phyloP scores from a whole-genome alignment of 2,888 invertebrate species.

The Gisinianus flammeolus region DNA sequence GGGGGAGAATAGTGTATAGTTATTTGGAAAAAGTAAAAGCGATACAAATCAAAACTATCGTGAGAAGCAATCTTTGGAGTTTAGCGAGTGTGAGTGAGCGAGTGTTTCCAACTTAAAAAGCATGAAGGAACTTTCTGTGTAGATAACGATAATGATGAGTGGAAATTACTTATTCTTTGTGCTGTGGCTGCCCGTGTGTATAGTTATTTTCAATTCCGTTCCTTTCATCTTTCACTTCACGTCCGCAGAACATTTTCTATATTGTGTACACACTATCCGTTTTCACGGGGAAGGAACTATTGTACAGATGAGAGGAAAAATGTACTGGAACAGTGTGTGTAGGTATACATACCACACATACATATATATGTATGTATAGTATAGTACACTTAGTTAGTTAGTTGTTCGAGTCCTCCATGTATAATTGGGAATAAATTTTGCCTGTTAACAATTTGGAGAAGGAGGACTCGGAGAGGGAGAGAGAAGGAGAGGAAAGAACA shows the following conservation, averaged over 20 bases:
- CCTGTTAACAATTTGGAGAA: background rate
- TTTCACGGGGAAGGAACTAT: background rate
- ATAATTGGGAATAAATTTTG: slow-evolving; percentile 33
- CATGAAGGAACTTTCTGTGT: slow-evolving; percentile 32
- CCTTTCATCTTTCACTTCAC: slow-evolving; percentile 34
- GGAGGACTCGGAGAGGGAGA: background rate
- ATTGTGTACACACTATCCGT: background rate
- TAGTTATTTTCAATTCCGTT: slow-evolving; percentile 25
- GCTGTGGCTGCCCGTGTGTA: background rate
- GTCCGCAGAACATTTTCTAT: slow-evolving; percentile 13
- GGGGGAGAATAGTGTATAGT: background rate
- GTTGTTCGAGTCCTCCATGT: slow-evolving; percentile 10
- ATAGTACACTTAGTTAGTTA: background rate
- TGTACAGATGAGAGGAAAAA: background rate
- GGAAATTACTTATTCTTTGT: slow-evolving; percentile 30
- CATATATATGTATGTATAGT: background rate
- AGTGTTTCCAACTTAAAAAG: slow-evolving; percentile 18
- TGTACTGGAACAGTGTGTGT: background rate
- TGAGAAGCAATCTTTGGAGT: slow-evolving; percentile 10
- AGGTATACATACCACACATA: background rate
- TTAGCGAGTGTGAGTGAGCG: slow-evolving; percentile 5
- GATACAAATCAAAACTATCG: slow-evolving; percentile 15
- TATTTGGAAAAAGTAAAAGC: background rate
- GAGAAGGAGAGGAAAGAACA: background rate
- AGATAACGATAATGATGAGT: slow-evolving; percentile 32